Conservation (phyloP, 2,888 invertebrate species). For the Oscheius sp. region DNA sequence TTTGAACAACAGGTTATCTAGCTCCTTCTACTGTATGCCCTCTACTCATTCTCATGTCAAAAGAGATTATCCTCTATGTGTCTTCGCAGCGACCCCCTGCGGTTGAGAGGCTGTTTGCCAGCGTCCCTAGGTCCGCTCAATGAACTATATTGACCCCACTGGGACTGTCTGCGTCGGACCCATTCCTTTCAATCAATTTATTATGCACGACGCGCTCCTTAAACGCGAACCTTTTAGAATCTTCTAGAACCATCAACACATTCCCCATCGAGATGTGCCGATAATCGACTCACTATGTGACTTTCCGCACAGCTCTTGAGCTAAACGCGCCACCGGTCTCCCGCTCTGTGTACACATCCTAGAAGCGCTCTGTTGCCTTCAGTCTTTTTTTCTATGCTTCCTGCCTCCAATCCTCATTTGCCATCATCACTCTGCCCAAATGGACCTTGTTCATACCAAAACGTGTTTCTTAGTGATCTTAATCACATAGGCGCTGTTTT, state of each 20-base stretch:
- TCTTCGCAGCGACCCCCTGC: not conserved
- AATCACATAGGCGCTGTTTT: not conserved
- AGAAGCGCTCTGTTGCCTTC: constrained; percentile 19
- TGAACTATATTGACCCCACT: constrained; percentile 13
- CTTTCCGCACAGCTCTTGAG: constrained; percentile 19
- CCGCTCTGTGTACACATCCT: constrained; percentile 18
- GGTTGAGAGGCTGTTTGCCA: constrained; percentile 18
- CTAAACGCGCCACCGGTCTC: constrained; percentile 20
- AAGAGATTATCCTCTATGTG: not conserved
- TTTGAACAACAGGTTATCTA: not conserved
- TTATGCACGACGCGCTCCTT: not conserved
- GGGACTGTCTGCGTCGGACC: not conserved
- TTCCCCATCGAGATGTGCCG: not conserved
- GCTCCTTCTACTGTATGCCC: not conserved
- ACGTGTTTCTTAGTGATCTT: constrained; percentile 7
- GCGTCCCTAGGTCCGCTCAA: constrained; percentile 4
- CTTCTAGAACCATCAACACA: not conserved
- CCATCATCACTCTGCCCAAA: not conserved
- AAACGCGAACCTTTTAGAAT: not conserved
- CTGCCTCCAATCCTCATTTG: not conserved
- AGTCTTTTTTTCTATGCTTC: constrained; percentile 8
- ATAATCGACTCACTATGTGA: constrained; percentile 17
- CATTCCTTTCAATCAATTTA: constrained; percentile 5
- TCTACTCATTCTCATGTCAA: not conserved
- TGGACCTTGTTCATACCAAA: not conserved